Conservation (phyloP, 1,140 invertebrate species). For the Mesaphorura yosii region DNA sequence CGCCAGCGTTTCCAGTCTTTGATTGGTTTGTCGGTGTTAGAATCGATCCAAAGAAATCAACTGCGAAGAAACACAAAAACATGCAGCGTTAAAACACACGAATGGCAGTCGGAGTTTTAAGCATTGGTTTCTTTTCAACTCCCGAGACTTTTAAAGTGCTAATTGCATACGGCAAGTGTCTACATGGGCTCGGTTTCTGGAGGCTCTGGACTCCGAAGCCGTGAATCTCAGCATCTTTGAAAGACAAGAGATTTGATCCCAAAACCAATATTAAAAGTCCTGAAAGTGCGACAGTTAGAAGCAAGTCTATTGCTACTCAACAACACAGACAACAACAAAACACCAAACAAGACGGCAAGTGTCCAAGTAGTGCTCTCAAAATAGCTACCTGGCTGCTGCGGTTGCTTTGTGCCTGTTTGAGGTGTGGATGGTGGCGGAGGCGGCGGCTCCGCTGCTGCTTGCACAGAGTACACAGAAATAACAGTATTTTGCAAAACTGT, state of each 20-base stretch:
- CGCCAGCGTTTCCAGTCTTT: slow-evolving; percentile 2
- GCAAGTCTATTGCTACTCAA: no score
- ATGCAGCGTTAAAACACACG: background rate
- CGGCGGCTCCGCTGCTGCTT: slow-evolving; percentile 29
- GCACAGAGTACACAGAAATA: background rate
- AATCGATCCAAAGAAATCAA: slow-evolving; percentile 31
- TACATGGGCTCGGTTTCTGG: no score
- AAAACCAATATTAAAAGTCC: no score
- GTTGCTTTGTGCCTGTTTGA: slow-evolving; percentile 32
- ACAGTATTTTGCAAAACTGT: background rate
- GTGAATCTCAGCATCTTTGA: no score
- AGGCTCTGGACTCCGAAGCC: no score
- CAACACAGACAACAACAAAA: no score
- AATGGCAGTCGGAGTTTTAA: background rate
- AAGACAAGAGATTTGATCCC: no score
- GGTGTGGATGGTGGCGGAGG: slow-evolving; percentile 31
- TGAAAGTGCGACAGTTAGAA: no score
- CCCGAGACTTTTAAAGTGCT: no score
- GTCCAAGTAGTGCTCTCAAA: background rate
- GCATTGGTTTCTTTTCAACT: background rate
- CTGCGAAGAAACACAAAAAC: slow-evolving; percentile 25
- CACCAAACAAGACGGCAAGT: background rate
- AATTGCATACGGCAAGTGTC: no score
- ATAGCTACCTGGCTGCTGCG: slow-evolving; percentile 29
- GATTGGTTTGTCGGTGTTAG: slow-evolving; percentile 28